Evolutionary conservation across 2,888 invertebrate species (phyloP), one percentile per base, ranked within the genome.

Genomic region (Leucophenga maculata): DNA sequence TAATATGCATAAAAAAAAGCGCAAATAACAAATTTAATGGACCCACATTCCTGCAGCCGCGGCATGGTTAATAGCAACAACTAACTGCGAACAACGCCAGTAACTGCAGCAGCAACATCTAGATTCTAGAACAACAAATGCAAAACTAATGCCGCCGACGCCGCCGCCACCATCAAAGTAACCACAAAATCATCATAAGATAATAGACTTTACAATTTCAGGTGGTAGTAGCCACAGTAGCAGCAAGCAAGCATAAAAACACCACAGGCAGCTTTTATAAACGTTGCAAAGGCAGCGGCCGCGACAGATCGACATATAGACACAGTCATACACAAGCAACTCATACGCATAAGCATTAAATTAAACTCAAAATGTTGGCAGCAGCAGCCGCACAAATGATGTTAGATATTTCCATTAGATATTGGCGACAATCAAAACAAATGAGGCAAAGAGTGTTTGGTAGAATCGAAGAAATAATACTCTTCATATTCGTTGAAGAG

Each of bases 1-100:
- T 31, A 59, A 50, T 11, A 50, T 11, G 14, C 14, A 31, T 18
- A 55, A 31, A 59, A 11, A 20, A 83, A 73, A 78, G 69, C 75
- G 75, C 80, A 78, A 39, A 39, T 39, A 39, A 11, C 39, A 39
- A 39, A 74, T 83, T 83, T 83, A 82, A 80, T 80, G 83, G 80
- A 83, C 74, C 82, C 78, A 75, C 80, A 80, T 80, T 80, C 80
- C 80, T 81, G 69, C 48, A 68, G 65, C 70, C 67, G 65, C 70
- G 74, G 70, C 71, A 73, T 65, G 50, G 75, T 22, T 62, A 48
- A 62, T 20, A 20, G 62, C 62, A 46, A 46, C 9, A 48, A 62
- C 62, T 22, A 44, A 44, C 16, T 44, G 18, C 14, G 32, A 32
- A 32, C 60, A 16, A 60, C 16, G 26, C n/a, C n/a, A n/a, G n/a